Evolutionary conservation across 2,888 invertebrate species (phyloP).

Genomic region (Trichopria drosophilae): DNA sequence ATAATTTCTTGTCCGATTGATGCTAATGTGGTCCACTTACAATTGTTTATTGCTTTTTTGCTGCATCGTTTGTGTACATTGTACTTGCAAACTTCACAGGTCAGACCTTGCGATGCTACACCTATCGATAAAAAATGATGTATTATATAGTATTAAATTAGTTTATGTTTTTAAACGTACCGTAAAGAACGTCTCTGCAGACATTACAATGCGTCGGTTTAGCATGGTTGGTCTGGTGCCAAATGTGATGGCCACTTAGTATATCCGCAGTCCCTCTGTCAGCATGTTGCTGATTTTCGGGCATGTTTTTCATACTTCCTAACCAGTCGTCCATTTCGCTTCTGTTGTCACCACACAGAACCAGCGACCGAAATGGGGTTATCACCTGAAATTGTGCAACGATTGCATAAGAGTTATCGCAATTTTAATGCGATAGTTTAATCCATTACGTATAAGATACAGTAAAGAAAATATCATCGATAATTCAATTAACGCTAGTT

Average conservation of each 20-base stretch:
- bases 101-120: conserved; percentile 92
- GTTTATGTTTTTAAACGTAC: conserved; percentile 46
- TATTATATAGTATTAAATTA: conserved; percentile 1
- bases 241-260: conserved; percentile 72
- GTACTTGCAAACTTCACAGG: conserved; percentile 97
- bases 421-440: too few relatives aligned
- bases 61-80: conserved; percentile 96
- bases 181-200: conserved; percentile 86
- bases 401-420: too few relatives aligned
- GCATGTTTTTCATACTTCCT: conserved; percentile 76
- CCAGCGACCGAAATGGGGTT: conserved; percentile 76
- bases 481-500: too few relatives aligned
- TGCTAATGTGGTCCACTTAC: conserved; percentile 97
- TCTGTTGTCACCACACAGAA: conserved; percentile 77
- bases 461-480: too few relatives aligned
- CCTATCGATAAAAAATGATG: conserved; percentile 60
- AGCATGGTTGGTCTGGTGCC: conserved; percentile 92
- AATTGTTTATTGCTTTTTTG: conserved; percentile 87
- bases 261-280: conserved; percentile 66
- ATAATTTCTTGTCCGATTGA: conserved; percentile 94
- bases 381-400: conserved; percentile 73
- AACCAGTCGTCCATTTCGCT: conserved; percentile 94
- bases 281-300: conserved; percentile 60
- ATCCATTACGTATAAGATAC: too few relatives aligned
- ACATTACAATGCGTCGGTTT: conserved; percentile 97